A percentile compares a stretch with the other conserved stretches of the same genome.
Conservation (phyloP, 2,888 invertebrate species). For the Allolobophora icterica region DNA sequence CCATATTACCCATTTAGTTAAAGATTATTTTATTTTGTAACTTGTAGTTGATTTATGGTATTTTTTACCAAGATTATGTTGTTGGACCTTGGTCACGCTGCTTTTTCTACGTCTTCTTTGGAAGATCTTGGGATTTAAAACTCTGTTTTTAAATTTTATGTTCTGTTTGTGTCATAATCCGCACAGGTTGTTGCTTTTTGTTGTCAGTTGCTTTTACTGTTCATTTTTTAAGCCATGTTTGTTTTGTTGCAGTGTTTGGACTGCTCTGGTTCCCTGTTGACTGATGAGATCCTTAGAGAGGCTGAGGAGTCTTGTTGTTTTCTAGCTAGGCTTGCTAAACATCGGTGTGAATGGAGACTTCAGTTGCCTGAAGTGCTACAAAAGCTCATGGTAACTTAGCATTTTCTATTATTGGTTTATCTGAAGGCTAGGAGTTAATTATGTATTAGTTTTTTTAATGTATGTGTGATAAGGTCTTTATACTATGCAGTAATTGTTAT, state of each 20-base stretch:
- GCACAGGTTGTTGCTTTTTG: not conserved
- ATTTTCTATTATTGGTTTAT: constrained; percentile 32
- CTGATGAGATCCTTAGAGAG: constrained; percentile 38
- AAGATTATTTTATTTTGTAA: not conserved
- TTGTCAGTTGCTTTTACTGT: too few species aligned
- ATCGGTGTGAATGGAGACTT: constrained; percentile 58
- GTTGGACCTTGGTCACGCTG: not conserved
- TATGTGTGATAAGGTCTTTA: not conserved
- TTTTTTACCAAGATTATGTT: not conserved
- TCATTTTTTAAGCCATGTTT: not conserved
- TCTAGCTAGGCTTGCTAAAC: constrained; percentile 42
- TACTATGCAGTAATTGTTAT: not conserved
- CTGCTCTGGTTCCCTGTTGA: constrained; percentile 33
- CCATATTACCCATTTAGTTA: not conserved
- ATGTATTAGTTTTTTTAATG: not conserved
- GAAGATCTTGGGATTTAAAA: not conserved
- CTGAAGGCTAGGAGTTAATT: not conserved
- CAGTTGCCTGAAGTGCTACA: constrained; percentile 59
- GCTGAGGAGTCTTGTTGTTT: constrained; percentile 42
- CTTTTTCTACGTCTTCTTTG: too few species aligned
- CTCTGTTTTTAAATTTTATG: not conserved
- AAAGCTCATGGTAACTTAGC: constrained; percentile 58
- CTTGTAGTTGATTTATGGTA: not conserved
- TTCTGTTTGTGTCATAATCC: not conserved
- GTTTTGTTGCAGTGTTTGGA: constrained; percentile 42